Conservation (phyloP, 2,888 invertebrate genomes). For the Mechanitis mazaeus region DNA sequence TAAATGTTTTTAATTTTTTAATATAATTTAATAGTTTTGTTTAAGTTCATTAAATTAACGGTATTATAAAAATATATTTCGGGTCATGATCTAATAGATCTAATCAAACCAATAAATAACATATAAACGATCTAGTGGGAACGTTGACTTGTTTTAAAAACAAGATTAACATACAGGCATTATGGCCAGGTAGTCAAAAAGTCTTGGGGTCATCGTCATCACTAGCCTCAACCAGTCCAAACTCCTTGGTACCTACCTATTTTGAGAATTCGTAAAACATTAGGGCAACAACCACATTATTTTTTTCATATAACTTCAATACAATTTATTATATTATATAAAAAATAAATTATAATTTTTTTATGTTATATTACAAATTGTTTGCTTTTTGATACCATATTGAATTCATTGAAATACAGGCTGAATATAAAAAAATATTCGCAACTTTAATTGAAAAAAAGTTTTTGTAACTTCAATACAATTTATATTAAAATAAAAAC, state of each 20-base stretch:
- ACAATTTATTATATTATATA: slow-evolving; percentile 5
- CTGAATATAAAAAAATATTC: too few species aligned
- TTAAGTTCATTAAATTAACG: neutral
- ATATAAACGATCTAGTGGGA: slow-evolving; percentile 47
- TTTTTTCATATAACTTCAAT: slow-evolving; percentile 13
- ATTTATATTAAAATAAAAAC: too few species aligned
- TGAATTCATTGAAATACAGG: too few species aligned
- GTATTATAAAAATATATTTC: slow-evolving; percentile 18
- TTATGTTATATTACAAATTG: too few species aligned
- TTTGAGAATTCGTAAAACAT: slow-evolving; percentile 57
- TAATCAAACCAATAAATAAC: slow-evolving; percentile 41
- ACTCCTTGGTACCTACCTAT: slow-evolving; percentile 36
- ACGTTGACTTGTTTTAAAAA: slow-evolving; percentile 63
- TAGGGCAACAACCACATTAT: slow-evolving; percentile 43
- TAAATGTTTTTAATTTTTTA: too few species aligned
- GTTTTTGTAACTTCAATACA: too few species aligned
- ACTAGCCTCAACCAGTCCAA: slow-evolving; percentile 52
- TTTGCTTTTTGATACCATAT: too few species aligned
- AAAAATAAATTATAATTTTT: too few species aligned
- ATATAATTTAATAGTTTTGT: neutral
- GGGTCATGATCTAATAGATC: slow-evolving; percentile 50
- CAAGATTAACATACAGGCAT: slow-evolving; percentile 65
- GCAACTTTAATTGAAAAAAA: too few species aligned
- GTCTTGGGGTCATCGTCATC: slow-evolving; percentile 67
- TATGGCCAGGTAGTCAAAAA: slow-evolving; percentile 60